Evolutionary conservation across 2,113 vertebrate genomes (phyloP), one percentile per base, ranked within the genome.

Genomic region (Seriola dumerili): DNA sequence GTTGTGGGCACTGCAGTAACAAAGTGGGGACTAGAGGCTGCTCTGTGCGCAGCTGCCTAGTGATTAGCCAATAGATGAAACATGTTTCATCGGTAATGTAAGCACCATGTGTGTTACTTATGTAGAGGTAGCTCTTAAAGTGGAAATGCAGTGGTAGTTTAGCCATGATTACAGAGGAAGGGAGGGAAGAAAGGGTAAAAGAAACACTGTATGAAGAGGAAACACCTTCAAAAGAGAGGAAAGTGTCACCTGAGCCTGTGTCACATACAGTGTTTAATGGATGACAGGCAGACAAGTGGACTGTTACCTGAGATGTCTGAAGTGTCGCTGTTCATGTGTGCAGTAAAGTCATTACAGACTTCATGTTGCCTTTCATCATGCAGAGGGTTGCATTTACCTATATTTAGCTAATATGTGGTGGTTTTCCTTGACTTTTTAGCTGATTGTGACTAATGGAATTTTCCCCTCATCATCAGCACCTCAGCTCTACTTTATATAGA

Each of bases 221-320:
- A 52, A 55, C 5, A 34, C 69, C n/a, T 80, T 72, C 13, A 58
- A 48, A 71, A 57, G 16, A 65, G 38, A 84, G 71, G 63, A 82
- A 63, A 79, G 66, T 76, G 86, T 81, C 81, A 88, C 68, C 78
- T 80, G 89, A 93, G 76, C 72, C 78, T 61, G 48, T 79, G 89
- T 83, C 25, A 77, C 74, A 69, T 12, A 4, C 21, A 84, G 82
- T 66, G 79, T 83, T 88, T 81, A 83, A 84, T 68, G 78, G 71
- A 54, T 85, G 46, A 46, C 32, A 32, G 75, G 40, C 38, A 54
- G 61, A 58, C 83, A 79, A 73, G 62, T 52, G 72, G 42, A 16
- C 48, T 66, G 90, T 86, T 78, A 93, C 88, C 80, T 76, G 89
- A 94, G 90, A 85, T 48, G 69, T 52, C 46, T 11, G 17, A 52